A percentile compares a stretch with the other conserved stretches of the same genome.
phyloP scores from a whole-genome alignment of 1,140 invertebrate genomes.

The Argopecten irradians region DNA sequence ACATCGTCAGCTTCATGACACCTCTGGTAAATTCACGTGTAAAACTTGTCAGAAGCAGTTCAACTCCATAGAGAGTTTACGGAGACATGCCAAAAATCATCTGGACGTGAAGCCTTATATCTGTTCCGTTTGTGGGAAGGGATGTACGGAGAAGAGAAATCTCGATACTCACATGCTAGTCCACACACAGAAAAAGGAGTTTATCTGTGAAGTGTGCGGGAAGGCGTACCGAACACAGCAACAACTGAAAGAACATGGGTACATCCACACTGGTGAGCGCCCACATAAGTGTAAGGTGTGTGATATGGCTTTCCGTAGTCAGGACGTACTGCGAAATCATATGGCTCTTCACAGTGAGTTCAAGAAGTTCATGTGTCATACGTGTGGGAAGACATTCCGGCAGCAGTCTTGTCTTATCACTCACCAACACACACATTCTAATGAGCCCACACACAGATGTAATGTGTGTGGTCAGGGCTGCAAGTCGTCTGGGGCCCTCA shows the following conservation, averaged over 20 bases:
- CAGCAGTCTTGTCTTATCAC: constrained; percentile 3
- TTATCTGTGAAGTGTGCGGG: background rate
- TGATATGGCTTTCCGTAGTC: background rate
- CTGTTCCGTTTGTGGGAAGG: background rate
- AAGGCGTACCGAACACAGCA: background rate
- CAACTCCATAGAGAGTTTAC: background rate
- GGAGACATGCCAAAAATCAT: background rate
- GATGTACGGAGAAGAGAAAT: background rate
- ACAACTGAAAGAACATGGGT: background rate
- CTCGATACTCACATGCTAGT: background rate
- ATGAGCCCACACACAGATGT: background rate
- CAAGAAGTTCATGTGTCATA: background rate
- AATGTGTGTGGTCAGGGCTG: background rate
- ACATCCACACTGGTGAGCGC: background rate
- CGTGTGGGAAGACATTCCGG: background rate
- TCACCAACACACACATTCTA: constrained; percentile 21
- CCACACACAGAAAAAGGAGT: background rate
- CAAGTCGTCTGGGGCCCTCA: background rate
- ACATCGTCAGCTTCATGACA: background rate
- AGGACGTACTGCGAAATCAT: background rate
- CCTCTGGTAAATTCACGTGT: background rate
- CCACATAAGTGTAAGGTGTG: background rate
- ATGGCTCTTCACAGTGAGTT: constrained; percentile 3
- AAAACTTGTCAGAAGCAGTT: background rate
- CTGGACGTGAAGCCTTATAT: background rate